These are phyloP conservation scores for Formica exsecta DNA, from an alignment of 1,140 invertebrate genomes.

Conservation along the genomic window DNA sequence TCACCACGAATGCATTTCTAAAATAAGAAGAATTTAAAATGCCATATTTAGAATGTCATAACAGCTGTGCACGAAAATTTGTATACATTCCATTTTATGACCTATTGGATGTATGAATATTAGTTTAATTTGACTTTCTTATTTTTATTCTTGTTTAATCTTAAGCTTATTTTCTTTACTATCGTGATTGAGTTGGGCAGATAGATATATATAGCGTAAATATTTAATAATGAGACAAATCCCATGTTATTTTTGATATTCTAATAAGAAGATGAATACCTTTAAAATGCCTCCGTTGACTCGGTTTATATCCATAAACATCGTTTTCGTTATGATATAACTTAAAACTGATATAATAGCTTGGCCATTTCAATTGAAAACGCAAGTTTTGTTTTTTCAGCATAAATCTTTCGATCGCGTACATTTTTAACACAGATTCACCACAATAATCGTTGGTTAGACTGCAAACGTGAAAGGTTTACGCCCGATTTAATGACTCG, in stretches of 20 bases:
- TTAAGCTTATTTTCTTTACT: background rate
- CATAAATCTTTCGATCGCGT: constrained; percentile 5
- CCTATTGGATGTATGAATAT: background rate
- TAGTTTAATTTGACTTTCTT: background rate
- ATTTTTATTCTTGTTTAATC: background rate
- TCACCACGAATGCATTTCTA: background rate
- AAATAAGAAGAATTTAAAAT: background rate
- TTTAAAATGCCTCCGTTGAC: constrained; percentile 82
- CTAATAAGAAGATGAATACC: constrained; percentile 77
- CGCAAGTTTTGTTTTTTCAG: background rate
- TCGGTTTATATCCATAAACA: constrained; percentile 88
- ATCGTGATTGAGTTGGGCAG: background rate
- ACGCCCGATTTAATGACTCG: background rate
- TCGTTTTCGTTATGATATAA: constrained; percentile 88
- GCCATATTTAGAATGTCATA: too few species aligned
- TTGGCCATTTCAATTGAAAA: constrained; percentile 27
- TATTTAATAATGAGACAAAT: constrained; percentile 2
- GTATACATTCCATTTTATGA: background rate
- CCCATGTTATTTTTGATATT: background rate
- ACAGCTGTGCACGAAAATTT: background rate
- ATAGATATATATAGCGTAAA: background rate
- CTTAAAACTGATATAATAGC: background rate
- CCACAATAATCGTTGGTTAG: background rate
- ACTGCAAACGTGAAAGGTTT: background rate
- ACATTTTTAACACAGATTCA: constrained; percentile 42